Evolutionary conservation across 2,888 invertebrate genomes (phyloP).

Genomic region (Phalangium opilio): DNA sequence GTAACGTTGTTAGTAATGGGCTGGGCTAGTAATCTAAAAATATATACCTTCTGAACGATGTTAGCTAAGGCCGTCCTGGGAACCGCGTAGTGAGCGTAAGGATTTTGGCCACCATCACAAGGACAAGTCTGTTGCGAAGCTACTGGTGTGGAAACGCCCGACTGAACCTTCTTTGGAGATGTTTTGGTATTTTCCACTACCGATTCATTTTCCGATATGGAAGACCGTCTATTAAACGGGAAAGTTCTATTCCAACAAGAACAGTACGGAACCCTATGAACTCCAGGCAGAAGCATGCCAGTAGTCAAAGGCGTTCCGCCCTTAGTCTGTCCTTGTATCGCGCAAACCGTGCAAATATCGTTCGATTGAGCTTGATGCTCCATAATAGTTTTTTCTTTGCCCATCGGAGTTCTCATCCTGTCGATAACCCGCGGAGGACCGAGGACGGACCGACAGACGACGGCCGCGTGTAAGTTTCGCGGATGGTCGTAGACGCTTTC

Average conservation of each 20-base stretch:
- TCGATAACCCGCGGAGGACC: neutral
- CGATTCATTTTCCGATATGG: neutral
- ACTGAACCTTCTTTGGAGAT: neutral
- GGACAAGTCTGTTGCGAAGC: neutral
- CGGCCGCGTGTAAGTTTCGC: neutral
- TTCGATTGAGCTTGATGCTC: neutral
- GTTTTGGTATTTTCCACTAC: too few species aligned
- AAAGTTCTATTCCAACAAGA: neutral
- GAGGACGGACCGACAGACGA: neutral
- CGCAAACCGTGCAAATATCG: neutral
- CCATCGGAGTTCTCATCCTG: neutral
- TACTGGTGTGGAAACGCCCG: neutral
- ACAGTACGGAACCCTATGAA: neutral
- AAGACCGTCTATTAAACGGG: neutral
- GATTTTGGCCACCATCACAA: neutral
- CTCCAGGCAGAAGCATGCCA: too few species aligned
- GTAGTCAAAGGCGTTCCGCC: too few species aligned
- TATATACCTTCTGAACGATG: neutral
- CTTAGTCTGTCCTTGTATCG: neutral
- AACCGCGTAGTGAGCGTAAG: constrained; percentile 49
- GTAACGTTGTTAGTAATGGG: too few species aligned
- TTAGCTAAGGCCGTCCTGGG: constrained; percentile 33
- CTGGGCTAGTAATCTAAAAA: too few species aligned
- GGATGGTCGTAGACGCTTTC: constrained; percentile 20
- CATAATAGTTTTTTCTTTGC: neutral